Percentiles rank a stretch among this genome's conserved stretches.
Evolutionary conservation across 2,888 invertebrate genomes (phyloP).

Genomic region (Sphaerolaimus hirsutus): DNA sequence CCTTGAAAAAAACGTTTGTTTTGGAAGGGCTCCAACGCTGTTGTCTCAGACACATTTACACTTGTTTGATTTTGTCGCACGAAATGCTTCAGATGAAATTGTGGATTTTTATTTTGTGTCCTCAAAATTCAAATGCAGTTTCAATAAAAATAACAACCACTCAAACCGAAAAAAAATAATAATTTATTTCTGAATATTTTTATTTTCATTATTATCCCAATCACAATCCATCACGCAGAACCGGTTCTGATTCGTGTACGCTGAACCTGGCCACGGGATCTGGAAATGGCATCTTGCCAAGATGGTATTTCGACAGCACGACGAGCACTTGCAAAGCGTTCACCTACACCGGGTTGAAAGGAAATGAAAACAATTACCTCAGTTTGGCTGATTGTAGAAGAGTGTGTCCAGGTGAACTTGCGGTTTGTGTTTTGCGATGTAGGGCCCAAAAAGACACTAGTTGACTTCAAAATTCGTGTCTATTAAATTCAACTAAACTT

Average conservation of each 20-base stretch:
- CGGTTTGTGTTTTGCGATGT: neutral
- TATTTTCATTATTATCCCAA: no score
- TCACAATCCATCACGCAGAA: no score
- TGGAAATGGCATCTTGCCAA: conserved; percentile 9
- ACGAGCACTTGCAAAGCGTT: conserved; percentile 11
- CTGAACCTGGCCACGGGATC: conserved; percentile 11
- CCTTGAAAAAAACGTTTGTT: no score
- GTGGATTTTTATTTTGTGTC: no score
- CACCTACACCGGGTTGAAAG: conserved; percentile 10
- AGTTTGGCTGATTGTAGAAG: conserved; percentile 5
- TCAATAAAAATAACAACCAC: no score
- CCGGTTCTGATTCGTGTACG: conserved; percentile 8
- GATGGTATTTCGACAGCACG: conserved; percentile 13
- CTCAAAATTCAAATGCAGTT: no score
- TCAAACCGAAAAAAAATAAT: no score
- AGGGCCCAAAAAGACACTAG: no score
- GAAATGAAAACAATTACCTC: conserved; percentile 7
- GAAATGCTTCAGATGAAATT: neutral
- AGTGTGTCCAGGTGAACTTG: conserved; percentile 5
- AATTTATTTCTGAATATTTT: no score
- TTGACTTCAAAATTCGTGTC: no score
- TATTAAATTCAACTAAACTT: no score
- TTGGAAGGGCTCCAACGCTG: no score
- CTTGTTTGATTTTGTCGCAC: neutral
- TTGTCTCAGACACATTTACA: neutral